Evolutionary conservation across 2,888 invertebrate species (phyloP).

Genomic region (Shargacucullia verbasci): DNA sequence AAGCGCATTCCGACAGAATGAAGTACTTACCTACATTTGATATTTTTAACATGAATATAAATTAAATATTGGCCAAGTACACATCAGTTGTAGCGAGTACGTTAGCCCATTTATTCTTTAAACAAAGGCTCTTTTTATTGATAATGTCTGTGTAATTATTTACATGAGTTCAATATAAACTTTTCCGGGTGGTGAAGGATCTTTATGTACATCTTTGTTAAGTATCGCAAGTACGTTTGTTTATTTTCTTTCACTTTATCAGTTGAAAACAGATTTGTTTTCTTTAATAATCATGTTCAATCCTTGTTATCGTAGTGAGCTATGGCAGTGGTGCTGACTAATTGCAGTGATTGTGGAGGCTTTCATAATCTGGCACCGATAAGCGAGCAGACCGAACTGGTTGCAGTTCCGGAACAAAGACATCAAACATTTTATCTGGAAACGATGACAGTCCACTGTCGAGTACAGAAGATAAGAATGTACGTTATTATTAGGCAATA

Average conservation of each 20-base stretch:
- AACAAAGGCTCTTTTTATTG: constrained; percentile 43
- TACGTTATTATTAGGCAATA: background rate
- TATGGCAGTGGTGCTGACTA: constrained; percentile 54
- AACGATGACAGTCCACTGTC: constrained; percentile 45
- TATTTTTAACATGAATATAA: constrained; percentile 9
- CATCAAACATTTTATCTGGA: constrained; percentile 57
- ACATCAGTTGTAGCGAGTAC: constrained; percentile 37
- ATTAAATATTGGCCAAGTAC: constrained; percentile 31
- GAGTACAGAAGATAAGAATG: constrained; percentile 15
- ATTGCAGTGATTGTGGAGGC: constrained; percentile 67
- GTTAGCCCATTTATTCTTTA: constrained; percentile 42
- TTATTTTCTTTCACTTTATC: constrained; percentile 32
- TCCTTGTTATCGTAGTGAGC: constrained; percentile 41
- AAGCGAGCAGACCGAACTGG: constrained; percentile 59
- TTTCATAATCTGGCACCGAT: constrained; percentile 69
- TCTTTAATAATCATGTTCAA: constrained; percentile 33
- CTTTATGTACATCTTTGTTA: constrained; percentile 30
- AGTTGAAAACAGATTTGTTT: constrained; percentile 41
- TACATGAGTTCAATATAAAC: constrained; percentile 28
- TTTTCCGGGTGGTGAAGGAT: constrained; percentile 43
- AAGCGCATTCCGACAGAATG: too few relatives aligned
- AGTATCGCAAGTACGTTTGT: constrained; percentile 19
- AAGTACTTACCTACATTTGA: background rate
- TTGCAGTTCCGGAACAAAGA: constrained; percentile 64
- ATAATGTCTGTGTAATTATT: constrained; percentile 52